Conservation (phyloP, 1,140 invertebrate species). For the Aplysia californica region DNA sequence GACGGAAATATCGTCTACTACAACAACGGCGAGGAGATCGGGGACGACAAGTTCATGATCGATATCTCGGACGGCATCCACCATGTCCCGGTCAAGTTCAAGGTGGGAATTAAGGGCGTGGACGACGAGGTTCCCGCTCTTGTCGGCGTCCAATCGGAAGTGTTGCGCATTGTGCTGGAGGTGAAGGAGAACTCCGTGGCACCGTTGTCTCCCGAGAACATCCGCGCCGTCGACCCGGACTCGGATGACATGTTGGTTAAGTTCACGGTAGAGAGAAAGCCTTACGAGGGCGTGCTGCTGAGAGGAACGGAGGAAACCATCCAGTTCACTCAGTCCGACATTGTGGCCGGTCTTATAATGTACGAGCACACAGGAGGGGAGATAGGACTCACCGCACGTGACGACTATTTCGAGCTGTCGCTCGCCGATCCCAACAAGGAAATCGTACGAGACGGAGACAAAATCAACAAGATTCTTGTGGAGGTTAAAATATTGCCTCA, state of each 20-base stretch:
- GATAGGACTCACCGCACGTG: constrained; percentile 50
- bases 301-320: constrained; percentile 45
- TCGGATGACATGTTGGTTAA: constrained; percentile 57
- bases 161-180: constrained; percentile 44
- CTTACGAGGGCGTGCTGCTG: constrained; percentile 56
- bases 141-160: constrained; percentile 42
- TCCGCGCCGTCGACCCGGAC: constrained; percentile 62
- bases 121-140: constrained; percentile 64
- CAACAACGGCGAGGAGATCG: constrained; percentile 56
- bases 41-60: constrained; percentile 59
- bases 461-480: constrained; percentile 54
- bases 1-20: constrained; percentile 60
- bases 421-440: constrained; percentile 58
- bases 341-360: constrained; percentile 51
- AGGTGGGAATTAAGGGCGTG: constrained; percentile 53
- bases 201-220: constrained; percentile 47
- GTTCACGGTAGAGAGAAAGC: constrained; percentile 55
- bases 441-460: constrained; percentile 55
- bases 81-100: constrained; percentile 59
- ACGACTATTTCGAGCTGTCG: constrained; percentile 63
- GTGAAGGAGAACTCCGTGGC: constrained; percentile 56
- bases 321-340: constrained; percentile 63
- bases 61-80: constrained; percentile 68
- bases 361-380: constrained; percentile 65
- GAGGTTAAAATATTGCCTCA: constrained; percentile 60